phyloP scores from a whole-genome alignment of 2,797 vertebrate genomes.

The Sciurus vulgaris region DNA sequence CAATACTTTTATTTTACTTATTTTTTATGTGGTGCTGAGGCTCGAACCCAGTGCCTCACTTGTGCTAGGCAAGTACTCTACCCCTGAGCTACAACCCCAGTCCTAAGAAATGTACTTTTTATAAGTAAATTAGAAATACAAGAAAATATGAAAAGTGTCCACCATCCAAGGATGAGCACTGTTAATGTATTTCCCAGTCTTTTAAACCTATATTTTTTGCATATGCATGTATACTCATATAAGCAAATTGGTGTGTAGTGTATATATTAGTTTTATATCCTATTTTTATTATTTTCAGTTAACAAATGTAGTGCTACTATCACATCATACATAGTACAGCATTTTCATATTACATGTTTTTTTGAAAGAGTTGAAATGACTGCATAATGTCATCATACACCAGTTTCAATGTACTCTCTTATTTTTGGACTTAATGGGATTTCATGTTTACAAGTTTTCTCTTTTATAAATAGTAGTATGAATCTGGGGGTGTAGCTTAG shows the following conservation, averaged over 20 bases:
- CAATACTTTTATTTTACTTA: too few relatives aligned
- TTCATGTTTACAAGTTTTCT: not conserved
- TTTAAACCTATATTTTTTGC: not conserved
- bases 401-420: not conserved
- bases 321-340: not conserved
- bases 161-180: not conserved
- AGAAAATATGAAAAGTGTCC: not conserved
- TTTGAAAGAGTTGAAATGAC: not conserved
- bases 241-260: too few relatives aligned
- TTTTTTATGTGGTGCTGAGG: too few relatives aligned
- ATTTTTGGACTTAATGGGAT: not conserved
- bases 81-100: too few relatives aligned
- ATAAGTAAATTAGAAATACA: not conserved
- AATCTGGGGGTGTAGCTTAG: not conserved
- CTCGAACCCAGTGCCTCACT: too few relatives aligned
- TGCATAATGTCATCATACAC: not conserved
- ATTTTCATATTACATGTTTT: not conserved
- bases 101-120: not conserved
- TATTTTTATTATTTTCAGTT: conserved; percentile 9
- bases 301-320: not conserved
- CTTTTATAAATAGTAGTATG: not conserved
- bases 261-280: not conserved
- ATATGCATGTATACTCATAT: not conserved
- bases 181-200: not conserved
- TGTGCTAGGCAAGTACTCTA: too few relatives aligned